Percentiles rank a stretch among this genome's conserved stretches.
phyloP scores from a whole-genome alignment of 2,888 invertebrate genomes.

The Phania funesta region DNA sequence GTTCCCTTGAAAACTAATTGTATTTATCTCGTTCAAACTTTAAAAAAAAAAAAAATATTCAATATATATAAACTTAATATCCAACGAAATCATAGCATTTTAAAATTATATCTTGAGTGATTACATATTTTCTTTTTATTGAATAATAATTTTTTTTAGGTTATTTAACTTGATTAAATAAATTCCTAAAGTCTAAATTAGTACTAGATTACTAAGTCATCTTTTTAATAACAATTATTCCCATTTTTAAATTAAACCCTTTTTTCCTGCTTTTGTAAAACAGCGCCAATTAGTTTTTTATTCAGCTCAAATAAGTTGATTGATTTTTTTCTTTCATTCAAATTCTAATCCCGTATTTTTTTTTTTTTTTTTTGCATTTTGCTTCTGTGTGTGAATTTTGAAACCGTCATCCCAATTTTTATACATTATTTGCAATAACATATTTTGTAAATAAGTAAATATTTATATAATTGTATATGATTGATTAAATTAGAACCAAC shows the following conservation, averaged over 20 bases:
- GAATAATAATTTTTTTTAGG: neutral
- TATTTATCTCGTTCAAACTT: neutral
- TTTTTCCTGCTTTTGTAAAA: constrained; percentile 25
- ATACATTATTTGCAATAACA: too few relatives aligned
- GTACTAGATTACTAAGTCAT: too few relatives aligned
- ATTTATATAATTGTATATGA: neutral
- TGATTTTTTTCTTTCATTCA: neutral
- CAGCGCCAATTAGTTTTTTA: constrained; percentile 59
- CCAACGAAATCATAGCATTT: constrained; percentile 21
- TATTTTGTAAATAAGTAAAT: neutral
- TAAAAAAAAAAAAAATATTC: neutral
- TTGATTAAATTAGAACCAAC: neutral
- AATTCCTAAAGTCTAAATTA: neutral
- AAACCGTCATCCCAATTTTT: constrained; percentile 74
- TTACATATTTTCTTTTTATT: neutral
- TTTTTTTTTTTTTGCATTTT: constrained; percentile 5
- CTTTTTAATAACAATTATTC: too few relatives aligned
- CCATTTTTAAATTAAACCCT: constrained; percentile 40
- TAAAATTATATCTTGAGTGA: neutral
- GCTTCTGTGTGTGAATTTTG: constrained; percentile 70
- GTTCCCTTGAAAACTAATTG: too few relatives aligned
- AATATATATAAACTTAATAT: neutral
- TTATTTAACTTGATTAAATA: neutral
- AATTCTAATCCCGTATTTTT: neutral
- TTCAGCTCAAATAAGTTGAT: constrained; percentile 46